Evolutionary conservation across 2,888 invertebrate genomes (phyloP), one percentile per base, ranked within the genome.

Genomic region (Tineola bisselliella): DNA sequence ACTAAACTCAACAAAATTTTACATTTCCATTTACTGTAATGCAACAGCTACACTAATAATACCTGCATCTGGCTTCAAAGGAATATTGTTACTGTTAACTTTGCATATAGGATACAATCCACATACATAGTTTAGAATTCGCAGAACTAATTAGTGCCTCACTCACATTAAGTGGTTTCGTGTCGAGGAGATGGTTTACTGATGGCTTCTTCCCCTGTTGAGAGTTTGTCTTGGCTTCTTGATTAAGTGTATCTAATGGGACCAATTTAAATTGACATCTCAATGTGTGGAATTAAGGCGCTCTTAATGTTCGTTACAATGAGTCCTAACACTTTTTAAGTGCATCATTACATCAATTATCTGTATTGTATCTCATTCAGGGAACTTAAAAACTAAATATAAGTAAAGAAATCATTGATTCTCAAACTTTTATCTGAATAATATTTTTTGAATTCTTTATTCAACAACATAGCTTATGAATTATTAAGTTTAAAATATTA

Each of bases 151-250:
- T 78, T 75, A 73, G 72, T 73, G 68, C 73, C 61, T 57, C 44
- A 59, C 59, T 73, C 69, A 70, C 68, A 69, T 76, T 73, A 76
- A 78, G 74, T 77, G 74, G 75, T 74, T 76, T 74, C 69, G 70
- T 72, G 71, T 67, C 65, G 70, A 73, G 70, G 72, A 73, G 74
- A 65, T 75, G 73, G 70, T 68, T 70, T 70, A 68, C 71, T 72
- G 76, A 77, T 76, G 74, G 74, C 70, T 76, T 75, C 76, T 74
- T 76, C 67, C 69, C 65, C 65, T 74, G 73, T 71, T 75, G 72
- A 72, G 73, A 77, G 75, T 79, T 77, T 74, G 74, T 74, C 74
- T 76, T 73, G 71, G 74, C 76, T 74, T 74, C 73, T 75, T 77
- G 72, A 77, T 78, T 76, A 76, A 72, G 67, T 72, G 67, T 70